A percentile compares a stretch with the other conserved stretches of the same genome.
These are phyloP conservation scores for Apamea sordens DNA, from an alignment of 2,888 invertebrate species.

Conservation along the genomic window DNA sequence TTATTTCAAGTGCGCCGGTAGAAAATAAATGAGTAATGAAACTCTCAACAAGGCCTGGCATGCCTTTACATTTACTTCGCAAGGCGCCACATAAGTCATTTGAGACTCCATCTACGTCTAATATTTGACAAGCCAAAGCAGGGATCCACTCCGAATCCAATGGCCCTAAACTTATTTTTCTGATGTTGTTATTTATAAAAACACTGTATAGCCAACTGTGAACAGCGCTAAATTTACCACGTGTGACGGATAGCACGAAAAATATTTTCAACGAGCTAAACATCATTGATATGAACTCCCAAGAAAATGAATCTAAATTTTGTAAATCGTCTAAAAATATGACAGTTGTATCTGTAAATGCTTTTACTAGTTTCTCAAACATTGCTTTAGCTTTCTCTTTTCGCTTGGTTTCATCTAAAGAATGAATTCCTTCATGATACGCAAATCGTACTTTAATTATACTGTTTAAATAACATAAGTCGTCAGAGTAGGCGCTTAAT, in stretches of 20 bases:
- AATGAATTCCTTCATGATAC: conserved; percentile 82
- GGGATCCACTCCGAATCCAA: conserved; percentile 83
- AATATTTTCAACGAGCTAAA: conserved; percentile 80
- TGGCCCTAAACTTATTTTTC: conserved; percentile 84
- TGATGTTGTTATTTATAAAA: conserved; percentile 81
- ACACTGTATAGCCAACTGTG: conserved; percentile 85
- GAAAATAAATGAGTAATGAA: conserved; percentile 89
- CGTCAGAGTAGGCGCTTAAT: conserved; percentile 78
- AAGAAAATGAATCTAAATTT: conserved; percentile 85
- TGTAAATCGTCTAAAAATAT: conserved; percentile 89
- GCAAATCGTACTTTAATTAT: conserved; percentile 89
- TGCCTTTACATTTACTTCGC: conserved; percentile 84
- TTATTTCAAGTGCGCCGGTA: conserved; percentile 83
- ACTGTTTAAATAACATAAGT: conserved; percentile 90
- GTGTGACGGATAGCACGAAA: conserved; percentile 79
- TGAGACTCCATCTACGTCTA: conserved; percentile 90
- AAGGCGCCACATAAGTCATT: conserved; percentile 87
- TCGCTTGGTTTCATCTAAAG: conserved; percentile 79
- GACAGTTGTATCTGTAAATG: conserved; percentile 76
- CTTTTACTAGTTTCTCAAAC: conserved; percentile 80
- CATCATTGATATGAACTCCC: conserved; percentile 84
- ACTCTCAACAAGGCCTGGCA: conserved; percentile 89
- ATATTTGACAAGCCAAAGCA: conserved; percentile 90
- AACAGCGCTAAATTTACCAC: conserved; percentile 82
- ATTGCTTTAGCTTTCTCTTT: conserved; percentile 82